Evolutionary conservation across 2,888 invertebrate species (phyloP).

Genomic region (Stenoptilia bipunctidactyla): DNA sequence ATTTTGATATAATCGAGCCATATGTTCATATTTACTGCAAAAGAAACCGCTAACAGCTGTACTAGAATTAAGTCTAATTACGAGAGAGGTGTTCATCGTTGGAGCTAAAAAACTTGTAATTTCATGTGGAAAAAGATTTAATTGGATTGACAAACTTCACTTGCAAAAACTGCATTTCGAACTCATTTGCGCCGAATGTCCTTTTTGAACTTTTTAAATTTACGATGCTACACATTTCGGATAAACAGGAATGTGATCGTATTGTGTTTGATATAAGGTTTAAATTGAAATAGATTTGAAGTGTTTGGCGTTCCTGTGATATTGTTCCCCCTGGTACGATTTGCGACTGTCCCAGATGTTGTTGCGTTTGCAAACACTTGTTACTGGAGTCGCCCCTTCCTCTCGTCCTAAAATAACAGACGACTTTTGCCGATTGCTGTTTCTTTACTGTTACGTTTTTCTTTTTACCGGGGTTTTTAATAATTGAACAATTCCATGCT

Average conservation of each 20-base stretch:
- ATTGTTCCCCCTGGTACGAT: constrained; percentile 24
- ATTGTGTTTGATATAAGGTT: not conserved
- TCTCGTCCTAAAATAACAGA: constrained; percentile 15
- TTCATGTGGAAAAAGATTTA: not conserved
- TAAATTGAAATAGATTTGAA: not conserved
- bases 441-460: not conserved
- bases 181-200: not conserved
- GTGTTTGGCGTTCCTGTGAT: not conserved
- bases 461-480: too few relatives aligned
- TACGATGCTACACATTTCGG: too few relatives aligned
- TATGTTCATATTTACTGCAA: not conserved
- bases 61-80: not conserved
- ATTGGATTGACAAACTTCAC: not conserved
- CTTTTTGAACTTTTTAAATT: not conserved
- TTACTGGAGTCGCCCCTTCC: constrained; percentile 22
- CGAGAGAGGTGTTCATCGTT: not conserved
- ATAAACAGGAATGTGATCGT: not conserved
- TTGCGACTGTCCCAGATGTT: constrained; percentile 35
- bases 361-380: constrained; percentile 33
- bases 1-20: constrained; percentile 18
- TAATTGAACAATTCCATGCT: too few relatives aligned
- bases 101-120: too few relatives aligned
- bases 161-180: not conserved
- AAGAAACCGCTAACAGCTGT: constrained; percentile 5
- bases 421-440: constrained; percentile 5